Percentiles rank a stretch among this genome's conserved stretches.
Conservation (phyloP, 2,797 vertebrate genomes). For the Trichosurus vulpecula region DNA sequence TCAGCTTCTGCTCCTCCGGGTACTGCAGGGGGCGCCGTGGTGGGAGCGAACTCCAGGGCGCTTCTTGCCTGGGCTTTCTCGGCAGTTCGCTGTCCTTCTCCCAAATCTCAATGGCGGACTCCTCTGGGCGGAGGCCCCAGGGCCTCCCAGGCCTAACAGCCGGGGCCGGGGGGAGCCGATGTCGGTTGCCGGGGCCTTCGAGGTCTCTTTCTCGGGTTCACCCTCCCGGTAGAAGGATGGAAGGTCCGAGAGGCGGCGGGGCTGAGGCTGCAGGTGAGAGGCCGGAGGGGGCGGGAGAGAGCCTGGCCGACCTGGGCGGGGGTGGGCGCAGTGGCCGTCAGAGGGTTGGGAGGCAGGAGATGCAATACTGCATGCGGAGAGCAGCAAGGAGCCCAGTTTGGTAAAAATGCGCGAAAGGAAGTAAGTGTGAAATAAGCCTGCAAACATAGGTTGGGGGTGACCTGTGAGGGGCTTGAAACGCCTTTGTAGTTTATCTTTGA, state of each 20-base stretch:
- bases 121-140: not conserved
- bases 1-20: not conserved
- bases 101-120: too few species aligned
- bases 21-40: too few species aligned
- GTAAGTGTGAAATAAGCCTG: not conserved
- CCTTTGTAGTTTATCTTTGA: too few species aligned
- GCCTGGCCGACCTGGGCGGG: too few species aligned
- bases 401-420: not conserved
- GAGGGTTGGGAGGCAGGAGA: too few species aligned
- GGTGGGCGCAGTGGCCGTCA: too few species aligned
- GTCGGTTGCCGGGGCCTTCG: not conserved
- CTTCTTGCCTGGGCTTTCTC: not conserved
- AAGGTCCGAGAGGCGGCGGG: not conserved
- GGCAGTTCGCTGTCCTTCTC: too few species aligned
- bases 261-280: not conserved
- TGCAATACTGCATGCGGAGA: too few species aligned
- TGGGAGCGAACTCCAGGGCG: not conserved
- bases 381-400: too few species aligned
- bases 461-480: too few species aligned
- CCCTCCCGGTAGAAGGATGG: not conserved
- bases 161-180: too few species aligned
- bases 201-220: not conserved
- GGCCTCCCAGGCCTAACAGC: not conserved
- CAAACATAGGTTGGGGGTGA: not conserved
- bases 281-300: too few species aligned